Base-by-base conservation (phyloP, 1,140 invertebrate genomes). In the Onthophagus taurus region DNA sequence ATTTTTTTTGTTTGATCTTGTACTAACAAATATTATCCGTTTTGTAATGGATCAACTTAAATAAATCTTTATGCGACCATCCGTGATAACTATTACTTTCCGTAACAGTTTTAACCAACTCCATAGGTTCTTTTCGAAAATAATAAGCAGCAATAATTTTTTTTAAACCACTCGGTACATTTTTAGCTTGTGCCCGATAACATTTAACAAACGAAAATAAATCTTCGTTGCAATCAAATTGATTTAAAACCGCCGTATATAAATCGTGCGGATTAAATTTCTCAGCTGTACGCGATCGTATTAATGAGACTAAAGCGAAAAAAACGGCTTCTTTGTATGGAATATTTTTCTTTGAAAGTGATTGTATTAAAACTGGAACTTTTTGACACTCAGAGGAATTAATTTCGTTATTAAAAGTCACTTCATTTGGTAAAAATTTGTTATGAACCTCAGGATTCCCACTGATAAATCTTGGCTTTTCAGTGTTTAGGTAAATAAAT, bases 51-150 rank as follows among this genome's bases (percentile, higher is more conserved):
- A 69, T 61, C 4, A 83, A 60, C 52, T 77, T 77, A 2, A 83
- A 61, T n/a, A 81, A 60, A 58, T 83, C 80, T 47, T 74, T 75
- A 55, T 83, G 81, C 2, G 70, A 70, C 77, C 78, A 83, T 1
- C 71, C 71, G 48, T 78, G 69, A 48, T 72, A 67, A 12, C 72
- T 65, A 43, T 66, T 70, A 34, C 66, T 74, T 55, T 70, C 71
- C 2, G 72, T 76, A 0, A 79, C 66, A 41, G 69, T 69, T 49
- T 71, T 64, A 3, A 75, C 73, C 9, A 82, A 61, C 41, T 70
- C 67, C 30, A 65, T 53, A 3, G 76, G 67, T 26, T 68, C 54
- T 47, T 72, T 69, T 2, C 60, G 66, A 21, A 68, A 59, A 50
- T 80, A 81, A 75, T 76, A 81, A 11, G 65, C 66, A 20, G 59